Evolutionary conservation across 2,888 invertebrate species (phyloP).

Genomic region (Mythimna albipuncta): DNA sequence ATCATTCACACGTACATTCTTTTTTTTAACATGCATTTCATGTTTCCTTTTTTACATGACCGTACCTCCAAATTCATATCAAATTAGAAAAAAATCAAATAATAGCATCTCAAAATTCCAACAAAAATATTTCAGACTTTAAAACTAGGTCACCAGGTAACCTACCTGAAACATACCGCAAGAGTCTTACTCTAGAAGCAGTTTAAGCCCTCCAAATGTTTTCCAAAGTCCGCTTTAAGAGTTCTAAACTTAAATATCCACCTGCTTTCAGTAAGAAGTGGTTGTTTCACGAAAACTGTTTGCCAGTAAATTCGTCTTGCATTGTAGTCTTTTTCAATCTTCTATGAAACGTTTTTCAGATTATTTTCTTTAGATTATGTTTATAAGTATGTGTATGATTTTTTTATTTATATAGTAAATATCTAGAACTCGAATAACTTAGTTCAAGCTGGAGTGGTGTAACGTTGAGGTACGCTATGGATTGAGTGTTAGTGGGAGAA

Average conservation of each 20-base stretch:
- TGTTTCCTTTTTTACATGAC: too few relatives aligned
- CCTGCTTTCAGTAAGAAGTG: constrained; percentile 58
- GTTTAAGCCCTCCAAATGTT: constrained; percentile 59
- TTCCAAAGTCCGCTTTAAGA: constrained; percentile 70
- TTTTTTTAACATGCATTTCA: too few relatives aligned
- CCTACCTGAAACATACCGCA: constrained; percentile 18
- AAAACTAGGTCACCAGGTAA: constrained; percentile 20
- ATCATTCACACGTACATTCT: too few relatives aligned
- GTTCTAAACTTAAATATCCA: constrained; percentile 68
- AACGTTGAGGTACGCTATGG: too few relatives aligned
- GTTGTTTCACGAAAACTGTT: constrained; percentile 30
- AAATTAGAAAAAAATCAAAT: not conserved
- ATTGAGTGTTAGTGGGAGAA: too few relatives aligned
- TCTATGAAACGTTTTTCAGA: not conserved
- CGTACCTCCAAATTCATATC: too few relatives aligned
- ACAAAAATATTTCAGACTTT: not conserved
- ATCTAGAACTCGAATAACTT: too few relatives aligned
- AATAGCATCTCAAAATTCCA: not conserved
- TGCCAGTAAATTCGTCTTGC: constrained; percentile 26
- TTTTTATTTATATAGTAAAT: too few relatives aligned
- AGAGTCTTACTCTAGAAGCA: constrained; percentile 22
- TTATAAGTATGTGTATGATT: too few relatives aligned
- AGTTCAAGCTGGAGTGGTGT: too few relatives aligned
- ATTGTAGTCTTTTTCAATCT: not conserved
- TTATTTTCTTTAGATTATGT: too few relatives aligned